Evolutionary conservation across 2,797 vertebrate genomes (phyloP), one percentile per base, ranked within the genome.

Genomic region (Protonibea diacanthus): DNA sequence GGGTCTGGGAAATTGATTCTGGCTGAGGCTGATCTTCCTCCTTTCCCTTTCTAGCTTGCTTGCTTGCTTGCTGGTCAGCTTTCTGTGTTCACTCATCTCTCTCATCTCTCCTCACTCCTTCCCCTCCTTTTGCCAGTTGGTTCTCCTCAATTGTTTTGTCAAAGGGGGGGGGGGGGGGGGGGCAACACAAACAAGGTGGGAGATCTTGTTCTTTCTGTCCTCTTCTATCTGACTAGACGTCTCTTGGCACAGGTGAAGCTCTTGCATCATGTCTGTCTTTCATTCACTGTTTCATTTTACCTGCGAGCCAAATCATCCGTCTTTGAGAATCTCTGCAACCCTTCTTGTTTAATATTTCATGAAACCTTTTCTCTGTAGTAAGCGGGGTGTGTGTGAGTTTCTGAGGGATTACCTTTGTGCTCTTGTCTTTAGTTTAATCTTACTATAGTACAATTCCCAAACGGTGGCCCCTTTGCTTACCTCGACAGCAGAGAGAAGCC

Each of bases 1-100:
- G 75, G 90, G 89, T 89, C 88, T 84, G 82, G 83, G 83, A 92
- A 93, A 93, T 93, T 93, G 91, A 93, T 93, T 94, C 84, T 93
- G 90, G 91, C 91, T 81, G 82, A 83, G 85, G 83, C 71, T 76
- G 86, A 87, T 90, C 84, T 83, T 81, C 76, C 80, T 65, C 64
- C 68, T 72, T 60, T 84, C 58, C 62, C 76, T 69, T 33, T 53
- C 73, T 71, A 67, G 67, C 78, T 76, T 9, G 21, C 73, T 78
- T 25, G 62, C 55, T 76, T 9, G 21, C 73, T 78, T 33, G 62
- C 55, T 29, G 51, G 29, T 49, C 23, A 17, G 52, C 69, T 55
- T 53, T 71, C 74, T 71, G 68, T 33, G 62, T 76, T 71, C 67
- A 60, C 59, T 65, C 61, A n/a, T 27, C 25, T 27, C 25, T 27